Evolutionary conservation across 2,888 invertebrate genomes (phyloP), one percentile per base, ranked within the genome.

Genomic region (Cactoblastis cactorum): DNA sequence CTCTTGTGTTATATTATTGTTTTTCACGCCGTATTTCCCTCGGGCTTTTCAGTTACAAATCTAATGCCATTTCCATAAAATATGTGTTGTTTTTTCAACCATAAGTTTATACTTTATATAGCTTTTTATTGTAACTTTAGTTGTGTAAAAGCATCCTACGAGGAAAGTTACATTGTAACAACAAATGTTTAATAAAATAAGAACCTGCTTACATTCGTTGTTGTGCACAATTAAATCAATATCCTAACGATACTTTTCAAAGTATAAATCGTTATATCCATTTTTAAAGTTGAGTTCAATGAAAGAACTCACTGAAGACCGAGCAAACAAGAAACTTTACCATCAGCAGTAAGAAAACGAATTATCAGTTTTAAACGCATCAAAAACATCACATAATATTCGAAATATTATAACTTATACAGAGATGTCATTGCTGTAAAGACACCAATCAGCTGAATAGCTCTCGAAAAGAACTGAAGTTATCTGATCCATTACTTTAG

Each of bases 11-110:
- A 18, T 38, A 38, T 18, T 38, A 38, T 38, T 19, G 18, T 41
- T 41, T 41, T 41, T 41, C 41, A 41, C 14, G 14, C 24, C 24
- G 14, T 12, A 41, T 41, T 41, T 41, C 41, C 41, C 24, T 14
- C 24, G 41, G 14, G 41, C 41, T 17, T 14, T 14, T n/a, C 8
- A 12, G 41, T 41, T 41, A 41, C 41, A 24, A 24, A 24, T 22
- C 22, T 41, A 24, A 38, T 24, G 41, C 22, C 24, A 24, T 24
- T 24, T 41, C 14, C 41, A 9, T 24, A 24, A 22, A 24, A 41
- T 41, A 24, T 22, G 24, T 24, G 22, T 14, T 17, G 14, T 24
- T 24, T n/a, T 8, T 1, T 14, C 14, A 12, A 41, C 1, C 12
- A 3, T 8, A 33, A 33, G 5, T 28, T 28, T 28, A 28, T 28